A percentile compares a stretch with the other conserved stretches of the same genome.
Conservation (phyloP, 2,888 invertebrate species). For the Ormyrus nitidulus region DNA sequence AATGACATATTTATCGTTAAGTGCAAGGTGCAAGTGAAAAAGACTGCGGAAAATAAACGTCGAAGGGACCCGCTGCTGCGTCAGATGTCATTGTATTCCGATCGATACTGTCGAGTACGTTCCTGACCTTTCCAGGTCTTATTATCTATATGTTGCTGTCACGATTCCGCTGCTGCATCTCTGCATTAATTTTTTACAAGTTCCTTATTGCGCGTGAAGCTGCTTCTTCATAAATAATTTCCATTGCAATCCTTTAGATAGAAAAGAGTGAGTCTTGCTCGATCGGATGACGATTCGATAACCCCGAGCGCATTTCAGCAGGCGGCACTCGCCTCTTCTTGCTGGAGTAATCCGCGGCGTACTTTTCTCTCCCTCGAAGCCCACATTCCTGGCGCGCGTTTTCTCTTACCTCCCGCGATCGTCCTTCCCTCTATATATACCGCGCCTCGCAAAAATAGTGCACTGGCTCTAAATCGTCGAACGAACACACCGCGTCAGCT, state of each 20-base stretch:
- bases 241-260: too few relatives aligned
- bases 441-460: neutral
- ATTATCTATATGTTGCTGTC: too few relatives aligned
- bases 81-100: conserved; percentile 29
- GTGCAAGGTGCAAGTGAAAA: neutral
- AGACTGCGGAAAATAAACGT: conserved; percentile 34
- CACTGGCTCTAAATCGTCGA: conserved; percentile 8
- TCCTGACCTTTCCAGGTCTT: conserved; percentile 29
- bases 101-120: conserved; percentile 28
- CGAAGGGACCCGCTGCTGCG: neutral
- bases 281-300: too few relatives aligned
- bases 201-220: too few relatives aligned
- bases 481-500: neutral
- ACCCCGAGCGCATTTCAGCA: too few relatives aligned
- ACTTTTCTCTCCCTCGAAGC: too few relatives aligned
- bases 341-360: too few relatives aligned
- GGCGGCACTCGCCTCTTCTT: too few relatives aligned
- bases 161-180: too few relatives aligned
- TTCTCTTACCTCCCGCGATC: neutral
- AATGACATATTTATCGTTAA: conserved; percentile 51
- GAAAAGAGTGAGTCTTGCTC: too few relatives aligned
- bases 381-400: neutral
- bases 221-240: too few relatives aligned
- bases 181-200: too few relatives aligned
- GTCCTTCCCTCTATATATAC: neutral